Percentiles rank a stretch among this genome's conserved stretches.
phyloP scores from a whole-genome alignment of 1,140 invertebrate genomes.

The Probaryconus sp. region DNA sequence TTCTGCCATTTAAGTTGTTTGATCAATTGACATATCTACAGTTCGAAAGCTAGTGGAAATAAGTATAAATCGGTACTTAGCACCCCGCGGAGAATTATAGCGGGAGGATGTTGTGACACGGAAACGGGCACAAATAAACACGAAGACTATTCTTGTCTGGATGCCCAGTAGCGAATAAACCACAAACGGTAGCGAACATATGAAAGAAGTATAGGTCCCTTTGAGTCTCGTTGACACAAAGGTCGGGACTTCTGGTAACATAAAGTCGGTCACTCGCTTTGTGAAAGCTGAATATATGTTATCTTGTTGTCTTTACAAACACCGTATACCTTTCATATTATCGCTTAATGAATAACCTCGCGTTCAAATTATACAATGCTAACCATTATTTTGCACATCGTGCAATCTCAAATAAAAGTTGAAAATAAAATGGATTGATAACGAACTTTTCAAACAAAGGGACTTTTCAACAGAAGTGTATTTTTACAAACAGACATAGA shows the following conservation, averaged over 20 bases:
- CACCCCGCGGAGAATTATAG: conserved; percentile 69
- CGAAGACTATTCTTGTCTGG: conserved; percentile 64
- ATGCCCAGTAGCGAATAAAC: conserved; percentile 65
- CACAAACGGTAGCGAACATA: conserved; percentile 63
- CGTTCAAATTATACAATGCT: conserved; percentile 33
- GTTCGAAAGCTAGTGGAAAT: conserved; percentile 46
- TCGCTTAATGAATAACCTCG: conserved; percentile 46
- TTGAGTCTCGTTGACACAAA: conserved; percentile 63
- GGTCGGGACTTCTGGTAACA: conserved; percentile 59
- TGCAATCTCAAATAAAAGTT: conserved; percentile 11
- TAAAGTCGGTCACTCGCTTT: conserved; percentile 64
- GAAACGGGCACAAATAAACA: conserved; percentile 73
- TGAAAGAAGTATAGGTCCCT: conserved; percentile 61
- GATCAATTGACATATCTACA: conserved; percentile 21
- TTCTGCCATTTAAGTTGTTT: neutral
- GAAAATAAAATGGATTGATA: conserved; percentile 8
- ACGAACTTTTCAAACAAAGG: too few relatives aligned
- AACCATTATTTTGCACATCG: neutral
- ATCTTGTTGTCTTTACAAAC: conserved; percentile 54
- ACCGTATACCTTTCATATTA: conserved; percentile 34
- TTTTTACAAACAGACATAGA: too few relatives aligned
- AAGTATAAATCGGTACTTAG: conserved; percentile 71
- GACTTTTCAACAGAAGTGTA: too few relatives aligned
- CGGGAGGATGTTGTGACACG: conserved; percentile 75
- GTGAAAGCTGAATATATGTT: conserved; percentile 45